phyloP scores from a whole-genome alignment of 2,113 vertebrate genomes.

The Brachirus orientalis region DNA sequence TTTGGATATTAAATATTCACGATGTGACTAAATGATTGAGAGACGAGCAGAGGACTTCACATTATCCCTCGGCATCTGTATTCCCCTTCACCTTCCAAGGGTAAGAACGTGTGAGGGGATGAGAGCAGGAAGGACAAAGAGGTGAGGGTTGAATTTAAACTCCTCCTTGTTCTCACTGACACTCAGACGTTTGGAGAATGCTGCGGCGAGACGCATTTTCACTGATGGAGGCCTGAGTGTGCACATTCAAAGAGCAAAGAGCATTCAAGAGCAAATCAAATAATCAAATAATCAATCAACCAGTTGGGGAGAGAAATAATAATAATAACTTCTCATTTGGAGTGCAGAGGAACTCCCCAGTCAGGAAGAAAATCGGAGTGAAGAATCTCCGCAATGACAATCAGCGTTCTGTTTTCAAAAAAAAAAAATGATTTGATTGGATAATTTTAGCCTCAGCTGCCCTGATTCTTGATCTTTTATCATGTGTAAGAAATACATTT shows the following conservation, averaged over 20 bases:
- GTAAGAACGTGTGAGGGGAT: constrained; percentile 3
- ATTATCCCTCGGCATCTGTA: constrained; percentile 44
- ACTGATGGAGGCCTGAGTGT: too few species aligned
- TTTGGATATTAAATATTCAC: constrained; percentile 55
- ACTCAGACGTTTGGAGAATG: neutral
- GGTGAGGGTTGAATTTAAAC: constrained; percentile 34
- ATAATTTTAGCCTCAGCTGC: too few species aligned
- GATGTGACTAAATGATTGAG: constrained; percentile 37
- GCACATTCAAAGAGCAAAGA: too few species aligned
- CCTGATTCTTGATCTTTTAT: too few species aligned
- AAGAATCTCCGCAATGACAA: constrained; percentile 11
- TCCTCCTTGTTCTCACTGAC: constrained; percentile 8
- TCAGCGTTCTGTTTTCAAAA: constrained; percentile 33
- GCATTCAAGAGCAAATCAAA: too few species aligned
- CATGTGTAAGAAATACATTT: constrained; percentile 20
- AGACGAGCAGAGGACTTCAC: constrained; percentile 7
- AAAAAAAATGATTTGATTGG: constrained; percentile 23
- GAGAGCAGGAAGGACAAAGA: constrained; percentile 30
- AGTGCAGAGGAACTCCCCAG: neutral
- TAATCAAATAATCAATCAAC: too few species aligned
- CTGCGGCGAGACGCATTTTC: constrained; percentile 6
- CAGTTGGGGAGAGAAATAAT: too few species aligned
- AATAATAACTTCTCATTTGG: neutral
- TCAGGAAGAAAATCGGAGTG: neutral
- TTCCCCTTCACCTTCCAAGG: constrained; percentile 38